phyloP scores from a whole-genome alignment of 2,888 invertebrate species.

The Calameuta pallipes region DNA sequence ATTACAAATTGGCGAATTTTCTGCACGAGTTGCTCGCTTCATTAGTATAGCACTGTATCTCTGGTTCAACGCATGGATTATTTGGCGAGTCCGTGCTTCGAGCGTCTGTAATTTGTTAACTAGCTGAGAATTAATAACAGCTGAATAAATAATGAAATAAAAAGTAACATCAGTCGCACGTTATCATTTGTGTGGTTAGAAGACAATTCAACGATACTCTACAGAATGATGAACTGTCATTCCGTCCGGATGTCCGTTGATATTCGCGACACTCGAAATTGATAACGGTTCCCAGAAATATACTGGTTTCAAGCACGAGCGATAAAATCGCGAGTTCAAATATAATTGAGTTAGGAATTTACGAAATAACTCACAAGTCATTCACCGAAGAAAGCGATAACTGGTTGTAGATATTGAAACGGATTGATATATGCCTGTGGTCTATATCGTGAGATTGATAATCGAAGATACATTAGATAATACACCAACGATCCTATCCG shows the following conservation, averaged over 20 bases:
- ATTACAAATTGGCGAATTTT: background rate
- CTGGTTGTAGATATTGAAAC: background rate
- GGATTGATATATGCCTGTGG: background rate
- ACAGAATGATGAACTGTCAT: background rate
- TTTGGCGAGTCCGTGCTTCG: background rate
- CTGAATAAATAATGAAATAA: background rate
- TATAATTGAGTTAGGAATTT: background rate
- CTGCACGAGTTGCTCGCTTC: background rate
- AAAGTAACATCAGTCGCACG: background rate
- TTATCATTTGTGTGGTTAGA: background rate
- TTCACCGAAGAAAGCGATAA: background rate
- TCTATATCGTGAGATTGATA: background rate
- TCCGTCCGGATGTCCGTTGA: background rate
- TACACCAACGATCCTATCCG: background rate
- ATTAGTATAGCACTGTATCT: background rate
- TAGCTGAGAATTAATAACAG: background rate
- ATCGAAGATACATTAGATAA: background rate
- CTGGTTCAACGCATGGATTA: background rate
- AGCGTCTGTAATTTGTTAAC: background rate
- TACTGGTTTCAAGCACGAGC: background rate
- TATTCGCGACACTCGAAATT: background rate
- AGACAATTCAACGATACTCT: background rate
- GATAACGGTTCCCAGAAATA: background rate
- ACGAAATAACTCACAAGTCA: background rate
- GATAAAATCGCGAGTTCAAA: background rate